phyloP scores from a whole-genome alignment of 1,140 invertebrate species.

The Drosophila subobscura region DNA sequence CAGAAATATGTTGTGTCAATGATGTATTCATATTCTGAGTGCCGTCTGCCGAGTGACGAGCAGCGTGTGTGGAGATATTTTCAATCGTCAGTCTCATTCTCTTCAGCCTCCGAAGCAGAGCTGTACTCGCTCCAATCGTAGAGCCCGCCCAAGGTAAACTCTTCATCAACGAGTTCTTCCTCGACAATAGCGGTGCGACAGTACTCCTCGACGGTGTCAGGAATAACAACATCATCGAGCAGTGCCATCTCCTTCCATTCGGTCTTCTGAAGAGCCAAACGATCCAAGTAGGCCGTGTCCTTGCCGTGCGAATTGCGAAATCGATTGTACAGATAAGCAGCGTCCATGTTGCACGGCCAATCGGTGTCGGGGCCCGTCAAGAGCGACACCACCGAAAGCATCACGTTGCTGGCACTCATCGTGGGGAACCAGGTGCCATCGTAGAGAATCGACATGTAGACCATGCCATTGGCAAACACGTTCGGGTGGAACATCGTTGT shows the following conservation, averaged over 20 bases:
- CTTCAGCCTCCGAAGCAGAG: no score
- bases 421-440: conserved; percentile 99
- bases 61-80: no score
- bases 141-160: no score
- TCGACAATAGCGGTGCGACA: conserved; percentile 85
- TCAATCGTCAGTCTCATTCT: no score
- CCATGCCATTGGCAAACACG: conserved; percentile 99
- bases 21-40: no score
- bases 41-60: no score
- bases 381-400: conserved; percentile 98
- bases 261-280: conserved; percentile 98
- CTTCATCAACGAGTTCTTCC: no score
- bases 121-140: no score
- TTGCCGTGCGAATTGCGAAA: conserved; percentile 97
- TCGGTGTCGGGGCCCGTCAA: conserved; percentile 99
- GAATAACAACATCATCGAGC: conserved; percentile 97
- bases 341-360: conserved; percentile 99
- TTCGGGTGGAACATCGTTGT: conserved; percentile 99
- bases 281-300: conserved; percentile 99
- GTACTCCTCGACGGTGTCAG: conserved; percentile 98
- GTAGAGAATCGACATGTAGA: conserved; percentile 96
- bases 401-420: conserved; percentile 98
- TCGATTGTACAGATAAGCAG: conserved; percentile 98
- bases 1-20: no score
- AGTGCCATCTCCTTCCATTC: conserved; percentile 95